A percentile compares a stretch with the other conserved stretches of the same genome.
Conservation (phyloP, 2,797 vertebrate genomes). For the Lepus oiostolus region DNA sequence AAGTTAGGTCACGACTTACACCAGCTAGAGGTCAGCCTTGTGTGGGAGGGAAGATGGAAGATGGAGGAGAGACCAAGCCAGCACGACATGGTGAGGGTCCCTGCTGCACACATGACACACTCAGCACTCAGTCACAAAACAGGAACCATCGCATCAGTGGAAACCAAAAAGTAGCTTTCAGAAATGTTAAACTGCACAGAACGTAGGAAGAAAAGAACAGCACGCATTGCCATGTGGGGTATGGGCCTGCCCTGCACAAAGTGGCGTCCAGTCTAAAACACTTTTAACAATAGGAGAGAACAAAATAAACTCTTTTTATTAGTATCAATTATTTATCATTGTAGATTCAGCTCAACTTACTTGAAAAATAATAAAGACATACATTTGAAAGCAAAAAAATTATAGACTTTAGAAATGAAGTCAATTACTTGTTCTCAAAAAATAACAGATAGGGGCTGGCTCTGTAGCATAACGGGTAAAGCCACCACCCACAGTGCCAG, state of each 20-base stretch:
- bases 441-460: not conserved
- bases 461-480: too few species aligned
- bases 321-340: constrained; percentile 16
- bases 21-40: not conserved
- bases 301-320: constrained; percentile 48
- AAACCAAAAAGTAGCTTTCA: constrained; percentile 11
- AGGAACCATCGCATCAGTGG: not conserved
- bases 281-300: constrained; percentile 15
- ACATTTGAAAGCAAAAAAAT: constrained; percentile 21
- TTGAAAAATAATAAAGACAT: constrained; percentile 22
- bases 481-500: too few species aligned
- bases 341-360: constrained; percentile 16
- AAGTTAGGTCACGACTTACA: not conserved
- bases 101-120: not conserved
- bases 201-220: not conserved
- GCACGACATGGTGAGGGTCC: not conserved
- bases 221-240: not conserved
- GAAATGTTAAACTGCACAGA: constrained; percentile 9
- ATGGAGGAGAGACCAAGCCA: not conserved
- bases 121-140: constrained; percentile 19
- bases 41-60: not conserved
- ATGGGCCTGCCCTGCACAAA: not conserved
- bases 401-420: not conserved
- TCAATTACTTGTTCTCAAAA: not conserved
- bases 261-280: not conserved